Percentiles rank a stretch among this genome's conserved stretches.
phyloP scores from a whole-genome alignment of 2,797 vertebrate species.

The Champsocephalus gunnari region DNA sequence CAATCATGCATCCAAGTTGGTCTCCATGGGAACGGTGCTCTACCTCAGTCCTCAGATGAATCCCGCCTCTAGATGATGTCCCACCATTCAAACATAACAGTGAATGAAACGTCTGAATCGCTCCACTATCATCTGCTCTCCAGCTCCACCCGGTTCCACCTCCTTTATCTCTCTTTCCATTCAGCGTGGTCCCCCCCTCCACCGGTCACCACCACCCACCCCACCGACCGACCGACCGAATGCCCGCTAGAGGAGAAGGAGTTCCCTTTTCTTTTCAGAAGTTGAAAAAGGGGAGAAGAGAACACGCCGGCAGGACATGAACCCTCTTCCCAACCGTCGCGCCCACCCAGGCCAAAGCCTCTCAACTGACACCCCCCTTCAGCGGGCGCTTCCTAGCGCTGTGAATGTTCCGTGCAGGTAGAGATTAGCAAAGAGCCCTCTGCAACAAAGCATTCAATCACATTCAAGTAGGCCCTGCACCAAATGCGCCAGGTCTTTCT shows the following conservation, averaged over 20 bases:
- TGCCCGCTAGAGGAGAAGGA: constrained; percentile 83
- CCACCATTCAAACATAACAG: constrained; percentile 87
- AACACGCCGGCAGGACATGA: constrained; percentile 49
- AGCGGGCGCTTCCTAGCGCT: constrained; percentile 73
- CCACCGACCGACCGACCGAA: constrained; percentile 32
- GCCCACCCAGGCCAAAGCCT: constrained; percentile 74
- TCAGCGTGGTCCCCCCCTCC: constrained; percentile 30
- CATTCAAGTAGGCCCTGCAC: constrained; percentile 90
- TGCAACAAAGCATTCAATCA: constrained; percentile 93
- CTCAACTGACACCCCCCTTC: constrained; percentile 80
- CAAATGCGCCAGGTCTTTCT: constrained; percentile 90
- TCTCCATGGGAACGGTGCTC: constrained; percentile 62
- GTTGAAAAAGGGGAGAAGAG: constrained; percentile 37
- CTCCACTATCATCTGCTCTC: constrained; percentile 82
- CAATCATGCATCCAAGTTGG: background rate
- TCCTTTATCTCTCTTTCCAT: constrained; percentile 34
- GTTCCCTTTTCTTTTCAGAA: constrained; percentile 56
- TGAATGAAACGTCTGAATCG: constrained; percentile 92
- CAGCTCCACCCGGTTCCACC: constrained; percentile 35
- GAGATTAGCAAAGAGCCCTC: constrained; percentile 90
- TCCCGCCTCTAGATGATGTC: constrained; percentile 71
- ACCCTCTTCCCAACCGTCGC: constrained; percentile 58
- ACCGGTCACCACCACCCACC: background rate
- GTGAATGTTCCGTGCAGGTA: constrained; percentile 88
- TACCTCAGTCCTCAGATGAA: constrained; percentile 86